Evolutionary conservation across 2,888 invertebrate species (phyloP).

Genomic region (Fragum fragum): DNA sequence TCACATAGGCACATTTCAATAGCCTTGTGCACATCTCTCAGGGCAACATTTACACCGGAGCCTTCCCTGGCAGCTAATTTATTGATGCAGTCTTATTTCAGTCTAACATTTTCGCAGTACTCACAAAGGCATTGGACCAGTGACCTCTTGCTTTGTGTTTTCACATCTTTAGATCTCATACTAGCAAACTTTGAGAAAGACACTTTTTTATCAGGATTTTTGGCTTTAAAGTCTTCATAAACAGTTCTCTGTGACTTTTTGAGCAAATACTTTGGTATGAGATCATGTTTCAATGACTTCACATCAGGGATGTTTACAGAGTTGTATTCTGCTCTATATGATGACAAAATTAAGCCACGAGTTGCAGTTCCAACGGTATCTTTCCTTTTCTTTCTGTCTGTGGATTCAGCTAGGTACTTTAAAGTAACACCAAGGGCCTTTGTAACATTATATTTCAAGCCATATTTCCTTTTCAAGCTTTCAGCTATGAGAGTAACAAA

Average conservation of each 20-base stretch:
- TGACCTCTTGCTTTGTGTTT: not conserved
- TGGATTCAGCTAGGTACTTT: not conserved
- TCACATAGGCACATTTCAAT: slow-evolving; percentile 10
- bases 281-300: slow-evolving; percentile 2
- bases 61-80: not conserved
- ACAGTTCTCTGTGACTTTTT: not conserved
- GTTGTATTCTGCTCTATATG: slow-evolving; percentile 18
- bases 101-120: slow-evolving; percentile 6
- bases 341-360: not conserved
- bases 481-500: not conserved
- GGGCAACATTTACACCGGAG: not conserved
- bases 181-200: slow-evolving; percentile 21
- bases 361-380: slow-evolving; percentile 4
- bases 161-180: too few species aligned
- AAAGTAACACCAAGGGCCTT: slow-evolving; percentile 12
- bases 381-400: slow-evolving; percentile 9
- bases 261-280: slow-evolving; percentile 15
- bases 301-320: slow-evolving; percentile 3
- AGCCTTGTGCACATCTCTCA: not conserved
- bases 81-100: not conserved
- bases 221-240: not conserved
- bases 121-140: too few species aligned
- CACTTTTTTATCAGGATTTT: slow-evolving; percentile 4
- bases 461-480: slow-evolving; percentile 17
- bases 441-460: slow-evolving; percentile 13